phyloP scores from a whole-genome alignment of 2,797 vertebrate species.

The Protonibea diacanthus region DNA sequence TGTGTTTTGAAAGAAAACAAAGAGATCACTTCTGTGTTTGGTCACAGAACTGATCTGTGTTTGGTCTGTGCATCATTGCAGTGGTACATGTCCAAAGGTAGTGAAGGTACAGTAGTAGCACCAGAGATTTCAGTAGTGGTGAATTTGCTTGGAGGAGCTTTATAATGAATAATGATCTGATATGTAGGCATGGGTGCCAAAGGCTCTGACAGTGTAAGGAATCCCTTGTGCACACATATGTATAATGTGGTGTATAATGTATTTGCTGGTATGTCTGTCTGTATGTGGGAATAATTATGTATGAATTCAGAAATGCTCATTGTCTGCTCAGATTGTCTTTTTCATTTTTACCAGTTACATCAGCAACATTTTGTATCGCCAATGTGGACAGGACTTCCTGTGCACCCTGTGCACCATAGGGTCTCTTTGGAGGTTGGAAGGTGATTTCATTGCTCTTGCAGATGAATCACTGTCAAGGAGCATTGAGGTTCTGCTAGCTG shows the following conservation, averaged over 20 bases:
- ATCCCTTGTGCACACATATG: not conserved
- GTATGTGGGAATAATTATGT: not conserved
- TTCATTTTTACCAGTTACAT: too few species aligned
- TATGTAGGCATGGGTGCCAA: not conserved
- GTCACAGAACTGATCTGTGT: too few species aligned
- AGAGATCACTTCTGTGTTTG: too few species aligned
- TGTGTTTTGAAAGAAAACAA: too few species aligned
- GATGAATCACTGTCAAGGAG: too few species aligned
- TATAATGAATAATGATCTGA: slow-evolving; percentile 15
- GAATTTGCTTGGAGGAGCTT: not conserved
- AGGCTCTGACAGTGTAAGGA: slow-evolving; percentile 1
- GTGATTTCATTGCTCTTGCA: too few species aligned
- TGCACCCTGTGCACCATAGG: too few species aligned
- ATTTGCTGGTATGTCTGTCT: not conserved
- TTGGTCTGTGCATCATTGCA: not conserved
- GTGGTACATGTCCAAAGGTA: not conserved
- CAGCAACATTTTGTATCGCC: not conserved
- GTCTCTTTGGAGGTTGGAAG: too few species aligned
- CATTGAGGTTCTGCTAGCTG: too few species aligned
- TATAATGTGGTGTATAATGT: not conserved
- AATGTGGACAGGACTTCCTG: not conserved
- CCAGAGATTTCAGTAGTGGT: not conserved
- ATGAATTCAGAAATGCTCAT: not conserved
- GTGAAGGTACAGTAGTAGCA: not conserved
- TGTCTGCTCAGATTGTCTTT: too few species aligned